These are phyloP conservation scores for Siniperca chuatsi DNA, from an alignment of 2,113 vertebrate species.

Conservation along the genomic window DNA sequence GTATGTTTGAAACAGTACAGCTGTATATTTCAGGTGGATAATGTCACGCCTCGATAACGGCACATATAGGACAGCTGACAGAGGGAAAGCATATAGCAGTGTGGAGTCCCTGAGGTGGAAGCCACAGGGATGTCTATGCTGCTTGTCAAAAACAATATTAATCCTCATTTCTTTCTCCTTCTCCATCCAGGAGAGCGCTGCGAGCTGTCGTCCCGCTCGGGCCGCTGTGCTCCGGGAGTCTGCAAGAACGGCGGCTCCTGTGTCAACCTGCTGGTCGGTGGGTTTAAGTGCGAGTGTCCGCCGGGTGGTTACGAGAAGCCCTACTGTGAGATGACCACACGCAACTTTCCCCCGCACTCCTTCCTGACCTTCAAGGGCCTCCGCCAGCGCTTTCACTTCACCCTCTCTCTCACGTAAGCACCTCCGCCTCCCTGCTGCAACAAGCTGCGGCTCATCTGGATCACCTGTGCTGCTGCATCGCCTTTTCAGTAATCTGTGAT, in stretches of 20 bases:
- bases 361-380: conserved; percentile 96
- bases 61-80: conserved; percentile 19
- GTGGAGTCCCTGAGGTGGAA: conserved; percentile 26
- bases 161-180: conserved; percentile 45
- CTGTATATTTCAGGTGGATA: conserved; percentile 2
- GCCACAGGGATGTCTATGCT: conserved; percentile 8
- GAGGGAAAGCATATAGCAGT: background rate
- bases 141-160: conserved; percentile 55
- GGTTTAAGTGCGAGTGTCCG: conserved; percentile 93
- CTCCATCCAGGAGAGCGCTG: conserved; percentile 88
- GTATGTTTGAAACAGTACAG: background rate
- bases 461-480: conserved; percentile 18
- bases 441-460: conserved; percentile 23
- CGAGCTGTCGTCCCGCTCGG: conserved; percentile 89
- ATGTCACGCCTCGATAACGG: conserved; percentile 2
- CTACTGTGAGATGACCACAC: conserved; percentile 93
- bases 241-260: conserved; percentile 94
- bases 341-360: conserved; percentile 91
- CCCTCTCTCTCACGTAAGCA: conserved; percentile 92
- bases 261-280: conserved; percentile 94
- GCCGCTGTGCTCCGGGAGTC: conserved; percentile 89
- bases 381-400: conserved; percentile 96
- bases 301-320: conserved; percentile 92
- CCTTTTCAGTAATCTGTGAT: conserved; percentile 42
- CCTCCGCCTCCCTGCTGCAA: conserved; percentile 6